Percentiles rank a stretch among this genome's conserved stretches.
phyloP scores from a whole-genome alignment of 2,888 invertebrate genomes.

The Eupithecia subumbrata region DNA sequence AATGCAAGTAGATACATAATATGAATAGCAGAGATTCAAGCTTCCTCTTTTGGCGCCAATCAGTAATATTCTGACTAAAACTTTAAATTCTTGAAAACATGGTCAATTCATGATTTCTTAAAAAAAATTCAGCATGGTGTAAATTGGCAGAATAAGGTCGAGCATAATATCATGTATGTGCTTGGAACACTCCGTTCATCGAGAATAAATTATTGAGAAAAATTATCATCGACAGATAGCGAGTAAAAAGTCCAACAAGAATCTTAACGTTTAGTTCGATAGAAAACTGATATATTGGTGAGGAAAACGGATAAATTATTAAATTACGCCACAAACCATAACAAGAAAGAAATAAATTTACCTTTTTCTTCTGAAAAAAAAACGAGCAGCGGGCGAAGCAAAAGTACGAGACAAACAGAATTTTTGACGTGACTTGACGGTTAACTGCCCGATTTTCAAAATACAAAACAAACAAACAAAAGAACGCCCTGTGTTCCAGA shows the following conservation, averaged over 20 bases:
- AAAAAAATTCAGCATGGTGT: neutral
- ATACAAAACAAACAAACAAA: conserved; percentile 31
- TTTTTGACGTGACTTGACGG: conserved; percentile 26
- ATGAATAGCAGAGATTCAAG: neutral
- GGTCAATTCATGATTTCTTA: neutral
- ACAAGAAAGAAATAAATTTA: neutral
- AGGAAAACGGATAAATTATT: neutral
- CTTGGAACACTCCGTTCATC: neutral
- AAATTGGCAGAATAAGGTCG: neutral
- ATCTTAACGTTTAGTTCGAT: neutral
- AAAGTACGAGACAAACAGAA: neutral
- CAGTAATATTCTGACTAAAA: too few species aligned
- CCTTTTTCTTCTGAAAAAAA: neutral
- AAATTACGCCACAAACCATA: neutral
- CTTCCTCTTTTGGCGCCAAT: neutral
- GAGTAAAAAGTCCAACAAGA: neutral
- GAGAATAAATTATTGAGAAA: neutral
- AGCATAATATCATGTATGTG: neutral
- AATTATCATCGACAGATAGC: neutral
- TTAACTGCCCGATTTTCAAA: conserved; percentile 31
- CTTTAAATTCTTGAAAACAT: neutral
- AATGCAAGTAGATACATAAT: neutral
- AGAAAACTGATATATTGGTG: neutral
- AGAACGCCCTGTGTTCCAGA: conserved; percentile 23
- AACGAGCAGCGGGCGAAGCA: neutral